Conservation (phyloP, 2,113 vertebrate genomes). For the Herpailurus yagouaroundi region DNA sequence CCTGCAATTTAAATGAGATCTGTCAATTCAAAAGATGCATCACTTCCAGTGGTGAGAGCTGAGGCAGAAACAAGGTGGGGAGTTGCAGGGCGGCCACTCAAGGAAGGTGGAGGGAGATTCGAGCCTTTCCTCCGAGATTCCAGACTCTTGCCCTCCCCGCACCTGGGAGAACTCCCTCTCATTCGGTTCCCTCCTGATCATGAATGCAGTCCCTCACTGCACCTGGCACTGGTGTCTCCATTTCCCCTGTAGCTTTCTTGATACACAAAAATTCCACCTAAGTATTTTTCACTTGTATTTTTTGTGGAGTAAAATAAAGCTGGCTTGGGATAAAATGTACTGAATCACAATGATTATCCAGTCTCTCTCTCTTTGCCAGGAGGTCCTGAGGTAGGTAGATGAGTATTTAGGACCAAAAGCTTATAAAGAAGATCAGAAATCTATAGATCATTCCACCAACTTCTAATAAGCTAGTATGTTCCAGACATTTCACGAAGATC, state of each 20-base stretch:
- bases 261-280: background rate
- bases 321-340: background rate
- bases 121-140: background rate
- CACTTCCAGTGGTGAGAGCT: background rate
- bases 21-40: background rate
- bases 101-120: accelerated
- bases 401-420: background rate
- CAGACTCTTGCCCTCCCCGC: accelerated
- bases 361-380: background rate
- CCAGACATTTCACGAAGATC: background rate
- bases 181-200: background rate
- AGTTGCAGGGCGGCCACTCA: accelerated
- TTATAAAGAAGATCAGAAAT: background rate
- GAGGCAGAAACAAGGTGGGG: background rate
- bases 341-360: background rate
- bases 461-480: background rate
- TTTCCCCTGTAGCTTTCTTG: background rate
- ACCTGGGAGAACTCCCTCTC: background rate
- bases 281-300: constrained; percentile 33
- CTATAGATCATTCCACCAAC: background rate
- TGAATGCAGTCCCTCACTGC: background rate
- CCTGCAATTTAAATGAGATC: background rate
- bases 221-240: background rate
- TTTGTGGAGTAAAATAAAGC: constrained; percentile 34
- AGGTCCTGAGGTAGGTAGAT: background rate